Conservation (phyloP, 2,888 invertebrate genomes). For the Pristionchus entomophagus region DNA sequence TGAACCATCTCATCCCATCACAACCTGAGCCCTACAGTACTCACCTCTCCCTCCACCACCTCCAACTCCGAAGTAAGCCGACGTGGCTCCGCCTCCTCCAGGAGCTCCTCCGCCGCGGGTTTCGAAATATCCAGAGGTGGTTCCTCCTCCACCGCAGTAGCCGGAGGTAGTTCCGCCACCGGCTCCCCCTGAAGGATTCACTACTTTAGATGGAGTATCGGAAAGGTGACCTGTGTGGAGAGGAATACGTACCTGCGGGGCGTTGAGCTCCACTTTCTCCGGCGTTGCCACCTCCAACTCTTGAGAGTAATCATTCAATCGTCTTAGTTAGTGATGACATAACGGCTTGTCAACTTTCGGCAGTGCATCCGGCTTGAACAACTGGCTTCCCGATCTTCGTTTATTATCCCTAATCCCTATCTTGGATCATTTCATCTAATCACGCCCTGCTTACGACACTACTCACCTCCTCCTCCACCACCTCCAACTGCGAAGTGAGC, state of each 20-base stretch:
- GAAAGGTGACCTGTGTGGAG: not conserved
- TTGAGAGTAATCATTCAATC: constrained; percentile 49
- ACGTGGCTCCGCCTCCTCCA: constrained; percentile 53
- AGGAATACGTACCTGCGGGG: constrained; percentile 46
- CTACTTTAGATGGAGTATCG: not conserved
- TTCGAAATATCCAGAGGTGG: constrained; percentile 58
- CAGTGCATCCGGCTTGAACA: no score
- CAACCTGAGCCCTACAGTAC: constrained; percentile 49
- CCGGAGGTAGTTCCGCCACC: constrained; percentile 54
- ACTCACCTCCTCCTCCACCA: no score
- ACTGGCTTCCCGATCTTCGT: no score
- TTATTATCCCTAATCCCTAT: no score
- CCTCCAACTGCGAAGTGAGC: constrained; percentile 46
- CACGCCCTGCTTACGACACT: no score
- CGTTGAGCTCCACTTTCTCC: constrained; percentile 51
- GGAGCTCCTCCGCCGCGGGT: constrained; percentile 52
- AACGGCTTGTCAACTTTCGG: no score
- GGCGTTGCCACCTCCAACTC: constrained; percentile 54
- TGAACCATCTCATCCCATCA: no score
- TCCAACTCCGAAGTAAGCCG: constrained; percentile 60
- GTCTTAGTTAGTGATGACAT: no score
- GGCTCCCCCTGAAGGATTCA: constrained; percentile 48
- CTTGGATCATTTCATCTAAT: no score
- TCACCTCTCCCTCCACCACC: constrained; percentile 52
- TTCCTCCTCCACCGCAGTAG: constrained; percentile 51